phyloP scores from a whole-genome alignment of 1,140 invertebrate species.

The Aphelenchoides avenae region DNA sequence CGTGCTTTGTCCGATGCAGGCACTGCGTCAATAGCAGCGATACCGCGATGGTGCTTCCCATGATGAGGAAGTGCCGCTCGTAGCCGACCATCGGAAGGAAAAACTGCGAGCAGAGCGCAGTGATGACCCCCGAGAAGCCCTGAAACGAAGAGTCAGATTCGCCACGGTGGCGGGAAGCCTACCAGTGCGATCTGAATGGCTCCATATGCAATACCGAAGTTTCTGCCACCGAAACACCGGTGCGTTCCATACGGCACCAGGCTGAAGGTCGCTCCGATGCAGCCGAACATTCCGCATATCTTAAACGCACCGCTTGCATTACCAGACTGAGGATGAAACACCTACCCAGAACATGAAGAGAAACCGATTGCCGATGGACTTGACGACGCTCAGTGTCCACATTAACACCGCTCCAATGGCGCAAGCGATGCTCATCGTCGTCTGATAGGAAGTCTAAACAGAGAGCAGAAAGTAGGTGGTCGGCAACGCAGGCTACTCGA shows the following conservation, averaged over 20 bases:
- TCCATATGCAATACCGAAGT: conserved; percentile 44
- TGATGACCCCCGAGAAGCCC: conserved; percentile 30
- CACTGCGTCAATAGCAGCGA: conserved; percentile 41
- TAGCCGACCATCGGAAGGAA: conserved; percentile 28
- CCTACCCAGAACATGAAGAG: conserved; percentile 30
- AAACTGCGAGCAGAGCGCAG: conserved; percentile 38
- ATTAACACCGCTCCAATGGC: conserved; percentile 37
- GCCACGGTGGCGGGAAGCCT: conserved; percentile 2
- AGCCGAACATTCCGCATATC: conserved; percentile 26
- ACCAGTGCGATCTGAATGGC: conserved; percentile 38
- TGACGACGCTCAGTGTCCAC: conserved; percentile 37
- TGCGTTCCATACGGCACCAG: conserved; percentile 38
- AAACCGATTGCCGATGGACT: conserved; percentile 13
- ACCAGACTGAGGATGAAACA: not conserved
- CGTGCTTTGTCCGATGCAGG: conserved; percentile 6
- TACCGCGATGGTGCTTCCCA: conserved; percentile 21
- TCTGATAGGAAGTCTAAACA: conserved; percentile 41
- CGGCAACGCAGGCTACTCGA: no score
- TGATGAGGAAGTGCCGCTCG: conserved; percentile 27
- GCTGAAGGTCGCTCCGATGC: conserved; percentile 40
- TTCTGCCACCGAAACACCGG: conserved; percentile 33
- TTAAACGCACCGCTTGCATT: conserved; percentile 1
- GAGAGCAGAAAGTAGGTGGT: no score
- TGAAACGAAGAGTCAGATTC: conserved; percentile 4
- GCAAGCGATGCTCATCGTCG: conserved; percentile 38